Conservation (phyloP, 2,113 vertebrate species). For the Ptyas mucosa region DNA sequence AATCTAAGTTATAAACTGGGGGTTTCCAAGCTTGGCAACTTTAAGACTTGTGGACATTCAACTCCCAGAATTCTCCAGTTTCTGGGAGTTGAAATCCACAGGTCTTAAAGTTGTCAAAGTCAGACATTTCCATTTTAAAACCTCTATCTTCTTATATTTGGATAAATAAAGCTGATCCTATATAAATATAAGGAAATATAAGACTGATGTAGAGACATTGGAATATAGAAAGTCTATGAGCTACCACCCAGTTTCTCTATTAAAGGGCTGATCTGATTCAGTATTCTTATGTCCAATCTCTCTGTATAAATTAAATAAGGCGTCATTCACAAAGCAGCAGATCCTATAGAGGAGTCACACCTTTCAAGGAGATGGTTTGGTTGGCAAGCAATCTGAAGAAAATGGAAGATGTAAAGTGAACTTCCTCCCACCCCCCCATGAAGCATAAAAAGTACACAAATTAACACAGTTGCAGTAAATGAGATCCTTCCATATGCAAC, state of each 20-base stretch:
- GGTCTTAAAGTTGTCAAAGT: neutral
- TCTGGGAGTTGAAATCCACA: neutral
- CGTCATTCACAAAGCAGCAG: neutral
- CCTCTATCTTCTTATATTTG: neutral
- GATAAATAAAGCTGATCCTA: neutral
- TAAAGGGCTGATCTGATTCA: neutral
- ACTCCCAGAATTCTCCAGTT: neutral
- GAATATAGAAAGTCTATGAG: neutral
- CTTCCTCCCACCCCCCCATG: neutral
- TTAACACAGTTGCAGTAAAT: neutral
- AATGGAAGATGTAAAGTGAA: neutral
- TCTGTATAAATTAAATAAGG: neutral
- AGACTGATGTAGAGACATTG: constrained; percentile 28
- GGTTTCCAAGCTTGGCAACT: neutral
- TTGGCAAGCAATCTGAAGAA: neutral
- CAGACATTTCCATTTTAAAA: neutral
- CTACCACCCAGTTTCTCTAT: constrained; percentile 22
- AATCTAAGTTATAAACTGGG: neutral
- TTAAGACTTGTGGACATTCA: neutral
- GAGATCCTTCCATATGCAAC: neutral
- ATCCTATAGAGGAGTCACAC: neutral
- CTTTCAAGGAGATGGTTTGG: neutral
- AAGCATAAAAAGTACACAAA: neutral
- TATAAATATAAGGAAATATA: neutral
- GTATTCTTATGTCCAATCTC: neutral